Evolutionary conservation across 2,797 vertebrate species (phyloP), one percentile per base, ranked within the genome.

Genomic region (Rhynchotus rufescens): DNA sequence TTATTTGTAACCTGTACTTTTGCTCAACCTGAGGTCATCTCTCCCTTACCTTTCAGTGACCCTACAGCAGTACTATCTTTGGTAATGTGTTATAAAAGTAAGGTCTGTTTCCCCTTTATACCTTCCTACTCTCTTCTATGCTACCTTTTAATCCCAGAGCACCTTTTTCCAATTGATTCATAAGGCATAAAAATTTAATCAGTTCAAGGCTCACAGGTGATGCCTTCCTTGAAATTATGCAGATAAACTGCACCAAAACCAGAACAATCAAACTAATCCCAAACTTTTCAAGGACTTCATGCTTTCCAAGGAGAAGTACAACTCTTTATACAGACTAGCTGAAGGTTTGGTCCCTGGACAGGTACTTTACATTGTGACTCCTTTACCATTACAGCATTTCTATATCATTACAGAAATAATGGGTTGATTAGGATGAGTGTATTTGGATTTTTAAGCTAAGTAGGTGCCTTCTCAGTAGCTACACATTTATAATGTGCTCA

Each of bases 11-110:
- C 66, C 75, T 15, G n/a, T 92, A 91, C 22, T 83, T 73, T 86
- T 69, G 51, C 30, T 28, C 52, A 73, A 76, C 4, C 5, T 38
- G 56, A 42, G 23, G 52, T 75, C 42, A 59, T n/a, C 42, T 80
- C 78, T 78, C 59, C 73, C 73, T 91, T 78, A 78, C 73, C 88
- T 94, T 84, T 84, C 86, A 80, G 6, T 75, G 75, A 93, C 42
- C 34, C 47, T 64, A 61, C 54, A 67, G 86, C 36, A 92, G 42
- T 22, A n/a, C 30, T 56, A 49, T 45, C 59, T 80, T 84, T 83
- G 62, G 65, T 59, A 45, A 80, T 54, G 49, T 66, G 7, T 72
- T 82, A 20, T 1, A 71, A 84, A 66, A 88, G 67, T 26, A 86
- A 20, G 82, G 42, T 23, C 49, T 84, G 25, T 78, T 90, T 77